Percentiles rank a stretch among this genome's conserved stretches.
Conservation (phyloP, 2,888 invertebrate genomes). For the Machimus rusticus region DNA sequence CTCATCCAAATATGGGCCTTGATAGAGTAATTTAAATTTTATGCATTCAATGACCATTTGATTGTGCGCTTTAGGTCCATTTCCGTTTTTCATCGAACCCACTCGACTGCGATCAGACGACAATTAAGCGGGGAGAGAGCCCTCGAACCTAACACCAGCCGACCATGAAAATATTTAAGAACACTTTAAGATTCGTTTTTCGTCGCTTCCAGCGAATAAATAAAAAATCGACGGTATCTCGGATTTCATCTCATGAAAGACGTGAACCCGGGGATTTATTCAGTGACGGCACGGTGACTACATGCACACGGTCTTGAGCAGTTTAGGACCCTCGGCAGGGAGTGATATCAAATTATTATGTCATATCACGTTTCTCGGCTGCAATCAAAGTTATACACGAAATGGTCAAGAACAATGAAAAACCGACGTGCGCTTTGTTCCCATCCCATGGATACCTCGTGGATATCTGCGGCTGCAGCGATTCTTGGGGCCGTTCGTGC, state of each 20-base stretch:
- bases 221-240: background rate
- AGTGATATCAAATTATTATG: constrained; percentile 39
- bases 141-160: background rate
- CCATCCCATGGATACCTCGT: constrained; percentile 26
- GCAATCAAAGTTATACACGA: constrained; percentile 35
- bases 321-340: background rate
- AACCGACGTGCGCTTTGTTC: constrained; percentile 30
- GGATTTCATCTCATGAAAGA: background rate
- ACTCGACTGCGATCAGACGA: background rate
- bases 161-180: background rate
- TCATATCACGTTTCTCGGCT: constrained; percentile 35
- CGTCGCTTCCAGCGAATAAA: background rate
- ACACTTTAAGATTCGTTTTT: background rate
- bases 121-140: background rate
- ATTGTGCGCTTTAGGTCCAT: background rate
- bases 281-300: background rate
- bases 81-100: background rate
- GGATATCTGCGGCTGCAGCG: background rate
- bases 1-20: background rate
- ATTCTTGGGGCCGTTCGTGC: constrained; percentile 6
- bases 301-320: background rate
- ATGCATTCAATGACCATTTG: background rate
- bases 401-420: constrained; percentile 39
- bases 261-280: constrained; percentile 5
- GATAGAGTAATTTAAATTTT: background rate